Evolutionary conservation across 2,113 vertebrate species (phyloP).

Genomic region (Macroglossus sobrinus): DNA sequence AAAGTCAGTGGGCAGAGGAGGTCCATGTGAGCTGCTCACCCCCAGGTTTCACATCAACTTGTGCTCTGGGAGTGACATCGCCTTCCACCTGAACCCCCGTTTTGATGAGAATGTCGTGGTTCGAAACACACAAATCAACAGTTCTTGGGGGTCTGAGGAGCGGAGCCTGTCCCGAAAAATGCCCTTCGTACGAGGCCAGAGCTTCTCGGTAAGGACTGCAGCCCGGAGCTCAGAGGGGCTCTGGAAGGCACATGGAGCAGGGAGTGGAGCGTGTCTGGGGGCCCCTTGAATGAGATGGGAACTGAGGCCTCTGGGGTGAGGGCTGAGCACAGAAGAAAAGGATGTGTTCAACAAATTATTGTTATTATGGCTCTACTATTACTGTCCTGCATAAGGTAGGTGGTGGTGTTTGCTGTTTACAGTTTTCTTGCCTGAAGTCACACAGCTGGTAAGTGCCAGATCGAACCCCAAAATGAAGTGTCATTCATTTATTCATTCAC

Average conservation of each 20-base stretch:
- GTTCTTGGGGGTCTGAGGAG: slow-evolving; percentile 80
- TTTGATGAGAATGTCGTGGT: slow-evolving; percentile 82
- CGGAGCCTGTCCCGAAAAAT: slow-evolving; percentile 45
- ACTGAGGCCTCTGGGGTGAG: neutral
- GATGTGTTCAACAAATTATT: neutral
- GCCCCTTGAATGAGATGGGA: too few species aligned
- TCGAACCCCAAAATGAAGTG: neutral
- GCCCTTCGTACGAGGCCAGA: slow-evolving; percentile 80
- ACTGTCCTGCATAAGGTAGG: neutral
- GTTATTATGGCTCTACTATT: neutral
- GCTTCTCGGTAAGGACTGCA: slow-evolving; percentile 74
- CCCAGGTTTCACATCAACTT: slow-evolving; percentile 83
- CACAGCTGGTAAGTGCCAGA: neutral
- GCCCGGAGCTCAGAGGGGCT: neutral
- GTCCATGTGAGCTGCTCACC: neutral
- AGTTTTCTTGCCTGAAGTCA: neutral
- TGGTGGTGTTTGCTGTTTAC: neutral
- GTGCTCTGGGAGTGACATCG: slow-evolving; percentile 65
- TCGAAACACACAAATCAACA: slow-evolving; percentile 71
- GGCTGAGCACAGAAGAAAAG: neutral
- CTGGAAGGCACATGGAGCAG: accelerated
- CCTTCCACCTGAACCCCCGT: slow-evolving; percentile 84
- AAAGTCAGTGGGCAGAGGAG: neutral
- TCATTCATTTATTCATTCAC: neutral
- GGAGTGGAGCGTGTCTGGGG: neutral